Conservation (phyloP, 1,140 invertebrate genomes). For the Samia ricini region DNA sequence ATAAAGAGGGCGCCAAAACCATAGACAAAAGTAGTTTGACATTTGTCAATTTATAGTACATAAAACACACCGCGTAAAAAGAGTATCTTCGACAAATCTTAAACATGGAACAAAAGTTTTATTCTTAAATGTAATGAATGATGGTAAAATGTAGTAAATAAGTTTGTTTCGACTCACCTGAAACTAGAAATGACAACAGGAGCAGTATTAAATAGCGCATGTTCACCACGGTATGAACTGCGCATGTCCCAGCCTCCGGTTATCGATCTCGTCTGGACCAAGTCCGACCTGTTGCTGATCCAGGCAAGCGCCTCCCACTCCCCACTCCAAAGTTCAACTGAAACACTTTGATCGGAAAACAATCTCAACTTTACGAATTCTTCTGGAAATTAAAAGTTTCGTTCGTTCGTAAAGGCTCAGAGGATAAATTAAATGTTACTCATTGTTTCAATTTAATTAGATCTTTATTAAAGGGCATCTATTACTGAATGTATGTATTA, state of each 20-base stretch:
- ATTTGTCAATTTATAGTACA: slow-evolving; percentile 6
- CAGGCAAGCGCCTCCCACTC: slow-evolving; percentile 41
- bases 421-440: slow-evolving; percentile 11
- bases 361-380: slow-evolving; percentile 70
- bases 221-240: slow-evolving; percentile 41
- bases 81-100: background rate
- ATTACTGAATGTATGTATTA: background rate
- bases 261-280: slow-evolving; percentile 57
- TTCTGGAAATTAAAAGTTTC: slow-evolving; percentile 65
- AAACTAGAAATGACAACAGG: slow-evolving; percentile 51
- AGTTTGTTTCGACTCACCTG: slow-evolving; percentile 58
- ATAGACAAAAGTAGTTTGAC: slow-evolving; percentile 22
- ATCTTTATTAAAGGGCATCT: background rate
- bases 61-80: background rate
- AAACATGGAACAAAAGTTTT: background rate
- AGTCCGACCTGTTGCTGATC: slow-evolving; percentile 59
- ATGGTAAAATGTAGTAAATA: background rate
- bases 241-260: slow-evolving; percentile 62
- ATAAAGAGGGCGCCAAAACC: slow-evolving; percentile 10
- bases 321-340: slow-evolving; percentile 28
- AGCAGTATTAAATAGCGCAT: slow-evolving; percentile 62
- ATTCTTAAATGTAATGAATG: background rate
- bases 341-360: slow-evolving; percentile 63
- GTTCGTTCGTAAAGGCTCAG: slow-evolving; percentile 2
- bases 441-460: background rate